Base-by-base conservation (phyloP, 2,888 invertebrate genomes). In the Uloborus plumipes region DNA sequence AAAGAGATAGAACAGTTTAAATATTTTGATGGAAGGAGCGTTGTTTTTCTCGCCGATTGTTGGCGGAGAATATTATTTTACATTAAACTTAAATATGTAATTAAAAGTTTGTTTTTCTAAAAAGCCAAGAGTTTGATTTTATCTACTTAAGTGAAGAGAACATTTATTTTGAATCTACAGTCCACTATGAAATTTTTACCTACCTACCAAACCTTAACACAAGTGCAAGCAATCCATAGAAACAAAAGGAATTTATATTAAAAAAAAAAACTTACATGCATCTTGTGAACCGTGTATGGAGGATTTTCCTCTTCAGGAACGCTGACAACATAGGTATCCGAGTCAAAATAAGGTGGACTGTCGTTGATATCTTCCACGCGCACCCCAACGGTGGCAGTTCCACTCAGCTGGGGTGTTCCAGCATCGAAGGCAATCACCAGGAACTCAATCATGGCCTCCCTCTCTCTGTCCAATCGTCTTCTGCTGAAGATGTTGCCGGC, bases 351-450 rank as follows among this genome's bases (percentile, higher is more conserved):
- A 0, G 97, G 97, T 3, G 95, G 92, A 87, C 95, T 95, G 87
- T 96, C 96, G 87, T 96, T 96, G 85, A 94, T 94, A 88, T 96
- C 96, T 84, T 95, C 94, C 0, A 96, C 94, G 70, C 92, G 90
- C 22, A 96, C 91, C 13, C 78, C 75, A 39, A 87, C 86, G 18
- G 85, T 85, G 1, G 86, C 80, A 2, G 86, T 86, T 11, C 86
- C 86, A 64, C 86, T 87, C 9, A 87, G 75, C 47, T 87, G 87
- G 1, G 87, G 87, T 20, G 85, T 86, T 1, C 87, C 87, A 2
- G 85, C 85, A 71, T 87, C 87, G 39, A 85, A 86, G 1, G 86
- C 87, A 22, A 86, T 80, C 6, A 87, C 86, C 13, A 85, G 59
- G 31, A 87, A 87, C 39, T 86, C 86, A 15, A 86, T 74, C 59